phyloP scores from a whole-genome alignment of 2,113 vertebrate species.

The Smithornis capensis region DNA sequence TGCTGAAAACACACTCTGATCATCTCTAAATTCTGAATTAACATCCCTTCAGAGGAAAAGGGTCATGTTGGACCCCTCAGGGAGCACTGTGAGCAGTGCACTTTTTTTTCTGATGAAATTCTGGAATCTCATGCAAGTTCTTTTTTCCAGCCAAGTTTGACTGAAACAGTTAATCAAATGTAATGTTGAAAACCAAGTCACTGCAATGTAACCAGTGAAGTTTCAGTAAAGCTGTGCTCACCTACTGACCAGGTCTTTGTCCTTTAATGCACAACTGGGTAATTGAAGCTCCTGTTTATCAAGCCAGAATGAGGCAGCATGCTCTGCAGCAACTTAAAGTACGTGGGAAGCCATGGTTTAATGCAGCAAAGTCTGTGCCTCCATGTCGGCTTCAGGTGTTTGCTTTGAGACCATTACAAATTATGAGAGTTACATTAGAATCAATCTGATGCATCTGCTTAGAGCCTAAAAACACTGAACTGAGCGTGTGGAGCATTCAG shows the following conservation, averaged over 20 bases:
- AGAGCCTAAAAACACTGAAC: not conserved
- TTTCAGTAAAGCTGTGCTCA: not conserved
- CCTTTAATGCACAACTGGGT: not conserved
- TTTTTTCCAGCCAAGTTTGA: not conserved
- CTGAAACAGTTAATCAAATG: not conserved
- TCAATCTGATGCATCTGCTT: not conserved
- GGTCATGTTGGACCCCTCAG: not conserved
- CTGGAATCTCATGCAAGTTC: not conserved
- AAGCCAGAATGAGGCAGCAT: not conserved
- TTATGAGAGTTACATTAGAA: not conserved
- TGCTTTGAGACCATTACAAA: not conserved
- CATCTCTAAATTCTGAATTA: not conserved
- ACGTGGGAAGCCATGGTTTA: rapidly evolving
- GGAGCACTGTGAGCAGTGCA: rapidly evolving
- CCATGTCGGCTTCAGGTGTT: not conserved
- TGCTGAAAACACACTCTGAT: not conserved
- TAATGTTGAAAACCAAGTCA: not conserved
- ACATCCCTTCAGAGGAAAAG: not conserved
- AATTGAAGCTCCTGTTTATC: not conserved
- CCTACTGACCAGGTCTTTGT: rapidly evolving
- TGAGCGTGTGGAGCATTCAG: rapidly evolving
- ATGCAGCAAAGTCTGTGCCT: rapidly evolving
- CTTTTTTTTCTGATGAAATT: not conserved
- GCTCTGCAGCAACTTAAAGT: not conserved
- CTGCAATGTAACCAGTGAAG: rapidly evolving